phyloP scores from a whole-genome alignment of 2,797 vertebrate species.

The Euthynnus affinis region DNA sequence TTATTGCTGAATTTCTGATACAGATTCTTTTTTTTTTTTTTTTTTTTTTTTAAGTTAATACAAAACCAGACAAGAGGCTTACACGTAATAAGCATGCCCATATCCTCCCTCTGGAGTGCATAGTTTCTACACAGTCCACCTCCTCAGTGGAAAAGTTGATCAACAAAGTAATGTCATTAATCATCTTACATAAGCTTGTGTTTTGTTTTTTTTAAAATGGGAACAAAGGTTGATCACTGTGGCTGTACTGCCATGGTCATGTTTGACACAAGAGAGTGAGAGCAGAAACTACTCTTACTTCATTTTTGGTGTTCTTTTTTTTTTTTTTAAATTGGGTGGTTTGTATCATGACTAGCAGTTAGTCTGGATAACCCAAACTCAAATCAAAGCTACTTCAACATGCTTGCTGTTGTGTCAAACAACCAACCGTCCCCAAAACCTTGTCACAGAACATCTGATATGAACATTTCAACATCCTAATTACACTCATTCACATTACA shows the following conservation, averaged over 20 bases:
- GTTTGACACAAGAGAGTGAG: conserved; percentile 47
- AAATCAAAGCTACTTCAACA: conserved; percentile 32
- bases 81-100: conserved; percentile 83
- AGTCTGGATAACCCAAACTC: conserved; percentile 36
- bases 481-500: conserved; percentile 82
- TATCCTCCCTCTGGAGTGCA: conserved; percentile 87
- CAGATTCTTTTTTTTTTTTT: conserved; percentile 64
- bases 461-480: conserved; percentile 67
- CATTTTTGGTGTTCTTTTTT: background rate
- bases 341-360: conserved; percentile 8
- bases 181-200: conserved; percentile 47
- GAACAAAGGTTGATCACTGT: conserved; percentile 57
- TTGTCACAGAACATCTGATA: conserved; percentile 61
- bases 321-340: conserved; percentile 33
- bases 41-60: conserved; percentile 71
- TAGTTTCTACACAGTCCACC: conserved; percentile 85
- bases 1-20: conserved; percentile 89
- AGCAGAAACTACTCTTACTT: conserved; percentile 21
- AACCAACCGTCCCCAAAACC: conserved; percentile 23
- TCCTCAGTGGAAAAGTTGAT: conserved; percentile 73
- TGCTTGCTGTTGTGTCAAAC: conserved; percentile 49
- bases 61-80: conserved; percentile 87
- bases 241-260: conserved; percentile 27
- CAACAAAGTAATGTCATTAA: conserved; percentile 64
- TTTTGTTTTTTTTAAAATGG: conserved; percentile 38